Base-by-base conservation (phyloP, 2,797 vertebrate genomes). In the Huso huso region DNA sequence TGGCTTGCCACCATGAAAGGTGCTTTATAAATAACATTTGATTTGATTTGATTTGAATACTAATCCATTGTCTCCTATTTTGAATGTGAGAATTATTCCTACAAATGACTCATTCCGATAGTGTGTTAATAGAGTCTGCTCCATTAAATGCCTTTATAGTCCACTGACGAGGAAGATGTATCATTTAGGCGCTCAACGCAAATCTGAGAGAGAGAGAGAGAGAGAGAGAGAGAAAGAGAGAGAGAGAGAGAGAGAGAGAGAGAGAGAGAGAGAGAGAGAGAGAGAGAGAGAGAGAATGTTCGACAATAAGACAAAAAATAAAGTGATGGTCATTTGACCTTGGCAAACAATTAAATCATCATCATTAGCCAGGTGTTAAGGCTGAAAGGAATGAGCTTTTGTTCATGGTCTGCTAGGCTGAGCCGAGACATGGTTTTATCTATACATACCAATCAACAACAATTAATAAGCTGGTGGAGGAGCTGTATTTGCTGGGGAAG, bases 291-390 rank as follows among this genome's bases (percentile, higher is more conserved):
- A 58, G 55, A 1, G 55, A 58, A n/a, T 13, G 13, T 11, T 11
- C 11, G 12, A 11, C 15, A 7, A n/a, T 6, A n/a, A n/a, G 15
- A 15, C 12, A 58, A 15, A 58, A n/a, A 58, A 11, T n/a, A 81
- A 83, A 86, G 69, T 65, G 73, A 83, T 77, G 77, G 86, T 84
- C 74, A 81, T 84, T 79, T 84, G 80, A 86, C 83, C 82, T 79
- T 77, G 63, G 63, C 52, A 72, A 66, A 64, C 73, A 75, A 48
- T 10, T 73, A 81, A 74, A 84, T 83, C 86, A 83, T 88, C 81
- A 82, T 79, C 75, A 85, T 86, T 87, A 86, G 82, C 78, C 82
- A 75, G 74, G 83, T 86, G 79, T 81, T 84, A 86, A 84, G 70
- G 75, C 78, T 79, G 73, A 82, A 86, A 87, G 75, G 74, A 83